phyloP scores from a whole-genome alignment of 37 sponge, comb jelly and placozoan genomes.

The Petrosia ficiformis region DNA sequence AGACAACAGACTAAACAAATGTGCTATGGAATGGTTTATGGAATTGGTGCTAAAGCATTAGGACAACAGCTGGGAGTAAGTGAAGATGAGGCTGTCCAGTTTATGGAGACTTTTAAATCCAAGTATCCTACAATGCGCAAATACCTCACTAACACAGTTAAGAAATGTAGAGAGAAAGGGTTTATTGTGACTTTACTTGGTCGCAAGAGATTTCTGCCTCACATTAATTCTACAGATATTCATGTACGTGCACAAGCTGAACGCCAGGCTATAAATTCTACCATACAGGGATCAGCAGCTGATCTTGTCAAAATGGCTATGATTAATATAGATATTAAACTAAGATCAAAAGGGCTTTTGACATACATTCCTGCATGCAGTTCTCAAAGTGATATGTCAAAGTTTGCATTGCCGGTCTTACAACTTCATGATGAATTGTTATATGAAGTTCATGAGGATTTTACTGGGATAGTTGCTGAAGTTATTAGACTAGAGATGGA shows the following conservation, averaged over 20 bases:
- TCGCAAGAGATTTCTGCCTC: conserved; percentile 78
- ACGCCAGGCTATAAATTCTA: conserved; percentile 92
- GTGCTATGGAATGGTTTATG: conserved; percentile 98
- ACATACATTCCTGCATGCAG: neutral
- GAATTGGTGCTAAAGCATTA: conserved; percentile 85
- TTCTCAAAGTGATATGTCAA: neutral
- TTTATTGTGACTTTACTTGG: conserved; percentile 74
- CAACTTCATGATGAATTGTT: conserved; percentile 95
- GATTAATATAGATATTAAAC: conserved; percentile 69
- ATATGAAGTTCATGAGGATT: conserved; percentile 69
- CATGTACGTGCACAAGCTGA: conserved; percentile 77
- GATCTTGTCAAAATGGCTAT: conserved; percentile 96
- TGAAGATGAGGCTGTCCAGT: conserved; percentile 82
- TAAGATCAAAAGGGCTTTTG: neutral
- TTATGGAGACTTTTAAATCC: conserved; percentile 86
- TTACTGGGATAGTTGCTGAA: conserved; percentile 48
- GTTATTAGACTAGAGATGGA: conserved; percentile 85
- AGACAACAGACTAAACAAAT: conserved; percentile 92
- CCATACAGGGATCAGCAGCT: conserved; percentile 94
- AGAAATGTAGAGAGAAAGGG: conserved; percentile 63
- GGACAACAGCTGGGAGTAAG: conserved; percentile 76
- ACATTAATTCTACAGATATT: conserved; percentile 58
- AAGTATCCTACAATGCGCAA: conserved; percentile 65
- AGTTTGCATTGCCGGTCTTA: conserved; percentile 61
- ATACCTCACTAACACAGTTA: conserved; percentile 68